Conservation (phyloP, 2,113 vertebrate genomes). For the Silurus meridionalis region DNA sequence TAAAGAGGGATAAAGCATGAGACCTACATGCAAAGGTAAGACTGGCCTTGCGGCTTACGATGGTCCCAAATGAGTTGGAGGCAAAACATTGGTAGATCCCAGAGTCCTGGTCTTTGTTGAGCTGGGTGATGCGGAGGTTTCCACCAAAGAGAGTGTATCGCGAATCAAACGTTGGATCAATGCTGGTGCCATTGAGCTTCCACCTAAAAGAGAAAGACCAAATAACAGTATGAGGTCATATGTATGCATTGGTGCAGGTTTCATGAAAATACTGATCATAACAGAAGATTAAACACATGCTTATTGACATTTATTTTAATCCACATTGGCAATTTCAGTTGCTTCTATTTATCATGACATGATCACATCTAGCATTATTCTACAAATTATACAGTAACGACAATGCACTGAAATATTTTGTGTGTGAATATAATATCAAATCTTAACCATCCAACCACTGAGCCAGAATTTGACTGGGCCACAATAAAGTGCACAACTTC, state of each 20-base stretch:
- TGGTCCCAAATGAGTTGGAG: slow-evolving; percentile 90
- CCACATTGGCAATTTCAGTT: background rate
- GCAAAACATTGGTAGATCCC: slow-evolving; percentile 94
- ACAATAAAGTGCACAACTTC: slow-evolving; percentile 40
- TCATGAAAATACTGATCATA: background rate
- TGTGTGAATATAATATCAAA: background rate
- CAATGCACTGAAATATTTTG: background rate
- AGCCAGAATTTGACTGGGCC: background rate
- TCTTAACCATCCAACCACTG: background rate
- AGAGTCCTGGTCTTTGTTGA: slow-evolving; percentile 85
- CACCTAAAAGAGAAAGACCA: slow-evolving; percentile 74
- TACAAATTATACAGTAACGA: background rate
- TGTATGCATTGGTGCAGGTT: background rate
- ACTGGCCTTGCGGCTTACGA: slow-evolving; percentile 88
- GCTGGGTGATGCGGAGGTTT: slow-evolving; percentile 88
- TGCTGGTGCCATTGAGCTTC: slow-evolving; percentile 89
- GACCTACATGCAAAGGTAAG: slow-evolving; percentile 97
- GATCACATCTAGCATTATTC: background rate
- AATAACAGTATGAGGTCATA: slow-evolving; percentile 40
- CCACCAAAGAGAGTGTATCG: slow-evolving; percentile 89
- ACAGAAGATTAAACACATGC: background rate
- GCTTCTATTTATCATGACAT: background rate
- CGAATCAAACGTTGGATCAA: slow-evolving; percentile 82
- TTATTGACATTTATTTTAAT: background rate
- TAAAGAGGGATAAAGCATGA: slow-evolving; percentile 34